Conservation (phyloP, 2,888 invertebrate genomes). For the Oxystoma pomonae region DNA sequence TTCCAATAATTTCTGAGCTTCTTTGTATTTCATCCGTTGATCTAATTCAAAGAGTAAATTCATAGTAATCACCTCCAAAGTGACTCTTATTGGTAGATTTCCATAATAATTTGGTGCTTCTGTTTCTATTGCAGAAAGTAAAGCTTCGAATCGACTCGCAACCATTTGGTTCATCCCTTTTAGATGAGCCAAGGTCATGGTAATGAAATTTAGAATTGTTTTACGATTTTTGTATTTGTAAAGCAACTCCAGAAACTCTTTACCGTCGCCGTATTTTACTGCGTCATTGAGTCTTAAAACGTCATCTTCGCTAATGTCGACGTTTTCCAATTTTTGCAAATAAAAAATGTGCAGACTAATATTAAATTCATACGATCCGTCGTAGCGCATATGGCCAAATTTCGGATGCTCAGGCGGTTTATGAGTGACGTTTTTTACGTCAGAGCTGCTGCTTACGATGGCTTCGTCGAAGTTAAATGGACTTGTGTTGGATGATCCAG, state of each 20-base stretch:
- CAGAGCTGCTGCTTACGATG: background rate
- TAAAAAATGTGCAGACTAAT: slow-evolving; percentile 29
- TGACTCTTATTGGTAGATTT: slow-evolving; percentile 35
- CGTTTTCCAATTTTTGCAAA: slow-evolving; percentile 15
- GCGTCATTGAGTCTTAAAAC: slow-evolving; percentile 23
- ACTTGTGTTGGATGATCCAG: background rate
- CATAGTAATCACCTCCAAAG: slow-evolving; percentile 38
- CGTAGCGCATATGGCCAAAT: slow-evolving; percentile 23
- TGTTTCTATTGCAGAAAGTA: background rate
- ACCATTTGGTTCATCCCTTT: slow-evolving; percentile 16
- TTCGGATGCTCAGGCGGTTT: slow-evolving; percentile 20
- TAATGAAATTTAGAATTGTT: slow-evolving; percentile 30
- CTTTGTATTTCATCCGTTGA: background rate
- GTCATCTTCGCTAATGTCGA: slow-evolving; percentile 27
- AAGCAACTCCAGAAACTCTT: slow-evolving; percentile 23
- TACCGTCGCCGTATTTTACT: slow-evolving; percentile 19
- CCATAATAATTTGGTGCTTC: background rate
- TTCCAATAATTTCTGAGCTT: background rate
- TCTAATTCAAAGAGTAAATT: slow-evolving; percentile 10
- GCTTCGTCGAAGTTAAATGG: background rate
- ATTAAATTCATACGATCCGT: slow-evolving; percentile 22
- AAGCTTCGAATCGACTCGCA: slow-evolving; percentile 13
- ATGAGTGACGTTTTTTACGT: background rate
- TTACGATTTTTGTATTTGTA: slow-evolving; percentile 23
- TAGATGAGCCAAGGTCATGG: slow-evolving; percentile 29